Conservation (phyloP, 2,888 invertebrate species). For the Ypsolopha sequella region DNA sequence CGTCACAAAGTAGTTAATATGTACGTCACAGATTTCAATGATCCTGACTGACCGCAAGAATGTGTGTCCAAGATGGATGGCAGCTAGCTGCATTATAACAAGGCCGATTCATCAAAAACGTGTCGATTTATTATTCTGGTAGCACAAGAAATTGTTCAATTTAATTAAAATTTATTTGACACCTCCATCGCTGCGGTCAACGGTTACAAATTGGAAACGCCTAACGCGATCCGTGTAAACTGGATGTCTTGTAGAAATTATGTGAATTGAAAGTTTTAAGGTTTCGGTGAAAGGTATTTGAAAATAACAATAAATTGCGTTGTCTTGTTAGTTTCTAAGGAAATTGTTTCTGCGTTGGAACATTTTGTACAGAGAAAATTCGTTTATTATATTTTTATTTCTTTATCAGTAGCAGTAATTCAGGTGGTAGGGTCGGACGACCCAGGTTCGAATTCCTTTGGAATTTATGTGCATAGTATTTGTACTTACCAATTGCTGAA, state of each 20-base stretch:
- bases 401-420: too few species aligned
- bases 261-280: slow-evolving; percentile 7
- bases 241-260: slow-evolving; percentile 5
- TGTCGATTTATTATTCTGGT: slow-evolving; percentile 55
- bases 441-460: too few species aligned
- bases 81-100: slow-evolving; percentile 49
- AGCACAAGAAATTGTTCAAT: slow-evolving; percentile 41
- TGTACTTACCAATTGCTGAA: too few species aligned
- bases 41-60: background rate
- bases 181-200: slow-evolving; percentile 14
- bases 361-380: too few species aligned
- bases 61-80: slow-evolving; percentile 44
- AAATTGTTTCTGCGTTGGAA: too few species aligned
- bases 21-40: background rate
- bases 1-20: slow-evolving; percentile 3
- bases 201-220: background rate
- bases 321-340: too few species aligned
- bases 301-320: too few species aligned
- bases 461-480: too few species aligned
- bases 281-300: too few species aligned
- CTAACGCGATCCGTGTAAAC: too few species aligned
- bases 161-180: slow-evolving; percentile 68
- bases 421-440: too few species aligned
- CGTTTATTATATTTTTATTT: too few species aligned
- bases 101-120: slow-evolving; percentile 62